Percentiles rank a stretch among this genome's conserved stretches.
These are phyloP conservation scores for Rhyacophila evoluta DNA, from an alignment of 2,888 invertebrate species.

Conservation along the genomic window DNA sequence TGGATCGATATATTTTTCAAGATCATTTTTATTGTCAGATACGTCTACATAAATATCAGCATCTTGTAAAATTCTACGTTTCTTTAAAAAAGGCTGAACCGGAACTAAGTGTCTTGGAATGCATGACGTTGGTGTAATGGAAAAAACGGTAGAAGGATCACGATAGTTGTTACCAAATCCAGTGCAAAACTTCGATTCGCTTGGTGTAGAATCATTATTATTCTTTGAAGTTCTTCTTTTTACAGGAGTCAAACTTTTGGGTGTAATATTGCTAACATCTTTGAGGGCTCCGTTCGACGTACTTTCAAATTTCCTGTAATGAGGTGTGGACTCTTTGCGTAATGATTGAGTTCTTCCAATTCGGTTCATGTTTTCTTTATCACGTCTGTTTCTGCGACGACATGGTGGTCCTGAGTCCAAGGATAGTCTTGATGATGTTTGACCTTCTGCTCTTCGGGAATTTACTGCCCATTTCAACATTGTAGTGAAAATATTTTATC, in stretches of 20 bases:
- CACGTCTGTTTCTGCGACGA: constrained; percentile 63
- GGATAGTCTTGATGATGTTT: constrained; percentile 61
- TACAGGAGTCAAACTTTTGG: constrained; percentile 64
- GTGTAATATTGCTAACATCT: constrained; percentile 75
- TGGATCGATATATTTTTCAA: neutral
- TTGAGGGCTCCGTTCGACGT: constrained; percentile 63
- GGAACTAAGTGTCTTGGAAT: constrained; percentile 28
- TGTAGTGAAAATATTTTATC: constrained; percentile 59
- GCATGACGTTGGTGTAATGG: constrained; percentile 38
- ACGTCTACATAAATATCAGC: constrained; percentile 53
- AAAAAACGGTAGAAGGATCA: neutral
- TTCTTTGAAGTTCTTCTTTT: neutral
- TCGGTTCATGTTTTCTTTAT: constrained; percentile 68
- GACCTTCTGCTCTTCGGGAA: constrained; percentile 59
- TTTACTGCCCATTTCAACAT: constrained; percentile 77
- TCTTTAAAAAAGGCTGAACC: constrained; percentile 44
- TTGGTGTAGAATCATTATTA: neutral
- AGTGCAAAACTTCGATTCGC: neutral
- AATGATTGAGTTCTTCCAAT: constrained; percentile 71
- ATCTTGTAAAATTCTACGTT: constrained; percentile 51
- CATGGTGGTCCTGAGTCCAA: constrained; percentile 61
- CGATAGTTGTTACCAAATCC: neutral
- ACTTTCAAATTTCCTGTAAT: constrained; percentile 66
- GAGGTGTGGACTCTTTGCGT: neutral
- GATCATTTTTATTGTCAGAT: constrained; percentile 45